These are phyloP conservation scores for Rhysida immarginata DNA, from an alignment of 1,140 invertebrate species.

Conservation along the genomic window DNA sequence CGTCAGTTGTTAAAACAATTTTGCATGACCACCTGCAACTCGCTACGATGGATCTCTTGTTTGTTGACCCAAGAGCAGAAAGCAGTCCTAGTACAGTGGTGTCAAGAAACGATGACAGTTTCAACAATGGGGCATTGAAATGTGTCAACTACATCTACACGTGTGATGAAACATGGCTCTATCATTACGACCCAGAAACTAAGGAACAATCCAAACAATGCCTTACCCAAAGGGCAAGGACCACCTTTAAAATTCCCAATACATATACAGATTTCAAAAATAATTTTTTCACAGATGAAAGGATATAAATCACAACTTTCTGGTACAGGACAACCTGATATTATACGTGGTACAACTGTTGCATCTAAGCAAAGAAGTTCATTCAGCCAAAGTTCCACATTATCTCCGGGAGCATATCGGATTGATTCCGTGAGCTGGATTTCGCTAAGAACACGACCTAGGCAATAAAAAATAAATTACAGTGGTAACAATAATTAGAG, in stretches of 20 bases:
- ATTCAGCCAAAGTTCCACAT: slow-evolving; percentile 82
- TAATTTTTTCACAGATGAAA: slow-evolving; percentile 10
- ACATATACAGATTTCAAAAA: slow-evolving; percentile 1
- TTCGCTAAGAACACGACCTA: slow-evolving; percentile 33
- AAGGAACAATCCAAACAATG: no score
- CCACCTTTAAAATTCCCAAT: not conserved
- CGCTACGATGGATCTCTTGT: no score
- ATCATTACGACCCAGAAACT: no score
- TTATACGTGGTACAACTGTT: slow-evolving; percentile 42
- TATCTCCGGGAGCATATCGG: slow-evolving; percentile 74
- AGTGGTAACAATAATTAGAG: not conserved
- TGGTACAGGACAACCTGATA: slow-evolving; percentile 69
- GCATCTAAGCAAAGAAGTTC: slow-evolving; percentile 82
- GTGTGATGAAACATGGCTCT: no score
- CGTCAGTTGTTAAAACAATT: no score
- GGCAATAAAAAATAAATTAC: slow-evolving; percentile 2
- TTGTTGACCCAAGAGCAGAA: no score
- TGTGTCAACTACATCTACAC: no score
- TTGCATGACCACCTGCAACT: no score
- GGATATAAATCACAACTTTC: slow-evolving; percentile 71
- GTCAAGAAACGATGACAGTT: no score
- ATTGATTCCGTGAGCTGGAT: slow-evolving; percentile 76
- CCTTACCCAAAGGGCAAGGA: no score
- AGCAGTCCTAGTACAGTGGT: no score
- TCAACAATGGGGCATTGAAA: no score